Conservation (phyloP, 53 echinoderm and acorn worm species). For the Echinarachnius parma region DNA sequence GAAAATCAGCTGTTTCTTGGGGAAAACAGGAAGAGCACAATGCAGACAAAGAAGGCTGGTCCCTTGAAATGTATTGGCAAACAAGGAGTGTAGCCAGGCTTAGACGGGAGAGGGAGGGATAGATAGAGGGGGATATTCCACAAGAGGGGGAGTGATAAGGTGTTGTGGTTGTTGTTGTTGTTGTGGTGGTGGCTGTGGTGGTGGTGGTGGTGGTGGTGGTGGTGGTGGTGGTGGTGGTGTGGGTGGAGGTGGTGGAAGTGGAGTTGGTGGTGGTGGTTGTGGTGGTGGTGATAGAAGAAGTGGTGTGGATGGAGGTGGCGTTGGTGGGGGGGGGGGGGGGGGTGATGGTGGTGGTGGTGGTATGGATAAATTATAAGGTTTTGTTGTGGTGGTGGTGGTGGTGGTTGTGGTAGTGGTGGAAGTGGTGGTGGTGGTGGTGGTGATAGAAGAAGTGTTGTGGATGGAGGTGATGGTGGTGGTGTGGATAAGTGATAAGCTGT, state of each 20-base stretch:
- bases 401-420: background rate
- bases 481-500: background rate
- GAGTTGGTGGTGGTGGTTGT: background rate
- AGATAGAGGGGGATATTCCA: too few relatives aligned
- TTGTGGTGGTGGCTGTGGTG: background rate
- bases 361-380: background rate
- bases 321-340: background rate
- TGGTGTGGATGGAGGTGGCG: background rate
- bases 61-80: too few relatives aligned
- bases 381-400: too few relatives aligned
- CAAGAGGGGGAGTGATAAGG: too few relatives aligned
- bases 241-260: background rate
- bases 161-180: background rate
- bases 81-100: too few relatives aligned
- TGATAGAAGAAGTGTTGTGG: background rate
- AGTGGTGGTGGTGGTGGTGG: background rate
- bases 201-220: background rate
- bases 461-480: background rate
- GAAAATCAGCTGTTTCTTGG: too few relatives aligned
- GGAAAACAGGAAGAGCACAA: too few relatives aligned
- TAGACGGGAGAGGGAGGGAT: too few relatives aligned
- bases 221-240: background rate
- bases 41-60: too few relatives aligned
- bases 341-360: background rate
- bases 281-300: slow-evolving; percentile 1